phyloP scores from a whole-genome alignment of 2,797 vertebrate species.

The Tympanoctomys barrerae region DNA sequence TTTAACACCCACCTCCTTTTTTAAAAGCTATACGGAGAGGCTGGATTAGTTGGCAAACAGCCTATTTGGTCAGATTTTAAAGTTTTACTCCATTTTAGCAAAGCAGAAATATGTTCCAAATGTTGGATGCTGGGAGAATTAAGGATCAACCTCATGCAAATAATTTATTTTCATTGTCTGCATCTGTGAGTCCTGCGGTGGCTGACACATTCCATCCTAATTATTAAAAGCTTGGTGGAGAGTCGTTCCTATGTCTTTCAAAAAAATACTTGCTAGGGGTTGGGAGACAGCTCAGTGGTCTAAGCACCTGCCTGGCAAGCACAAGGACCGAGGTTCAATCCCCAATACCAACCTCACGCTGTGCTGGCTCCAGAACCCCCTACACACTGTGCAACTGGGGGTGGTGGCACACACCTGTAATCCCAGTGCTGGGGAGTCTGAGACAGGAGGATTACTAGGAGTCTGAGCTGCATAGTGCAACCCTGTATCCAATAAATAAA shows the following conservation, averaged over 20 bases:
- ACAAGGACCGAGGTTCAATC: too few relatives aligned
- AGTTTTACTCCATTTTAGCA: conserved; percentile 76
- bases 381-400: too few relatives aligned
- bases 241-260: not conserved
- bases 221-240: conserved; percentile 53
- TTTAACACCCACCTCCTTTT: not conserved
- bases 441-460: too few relatives aligned
- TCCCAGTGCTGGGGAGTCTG: too few relatives aligned
- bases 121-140: conserved; percentile 64
- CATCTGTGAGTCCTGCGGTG: conserved; percentile 49
- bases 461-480: too few relatives aligned
- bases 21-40: not conserved
- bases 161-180: conserved; percentile 63
- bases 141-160: conserved; percentile 54
- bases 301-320: too few relatives aligned
- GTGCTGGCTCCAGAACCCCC: too few relatives aligned
- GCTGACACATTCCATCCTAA: conserved; percentile 24
- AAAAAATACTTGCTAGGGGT: not conserved
- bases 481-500: too few relatives aligned
- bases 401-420: too few relatives aligned
- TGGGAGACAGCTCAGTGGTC: too few relatives aligned
- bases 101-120: conserved; percentile 71
- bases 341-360: too few relatives aligned
- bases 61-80: conserved; percentile 56
- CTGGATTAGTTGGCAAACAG: conserved; percentile 45